Evolutionary conservation across 2,113 vertebrate genomes (phyloP).

Genomic region (Nestor notabilis): DNA sequence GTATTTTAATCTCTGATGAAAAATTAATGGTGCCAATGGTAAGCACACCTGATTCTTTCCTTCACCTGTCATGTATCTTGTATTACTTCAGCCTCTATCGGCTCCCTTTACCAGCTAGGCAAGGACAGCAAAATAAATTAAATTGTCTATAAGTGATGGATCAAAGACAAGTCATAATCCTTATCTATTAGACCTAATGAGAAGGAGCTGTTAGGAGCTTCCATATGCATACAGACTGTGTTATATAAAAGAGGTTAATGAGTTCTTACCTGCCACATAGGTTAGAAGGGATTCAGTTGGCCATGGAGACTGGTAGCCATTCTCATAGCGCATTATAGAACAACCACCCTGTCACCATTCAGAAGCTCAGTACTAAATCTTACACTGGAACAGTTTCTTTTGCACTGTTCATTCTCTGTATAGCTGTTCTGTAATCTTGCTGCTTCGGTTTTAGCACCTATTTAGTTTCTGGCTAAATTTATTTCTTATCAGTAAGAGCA

Average conservation of each 20-base stretch:
- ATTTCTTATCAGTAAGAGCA: background rate
- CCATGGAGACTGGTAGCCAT: background rate
- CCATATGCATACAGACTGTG: background rate
- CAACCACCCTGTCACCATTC: background rate
- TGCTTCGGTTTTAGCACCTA: background rate
- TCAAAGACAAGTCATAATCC: background rate
- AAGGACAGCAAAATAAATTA: background rate
- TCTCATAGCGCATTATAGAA: background rate
- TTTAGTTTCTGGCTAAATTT: background rate
- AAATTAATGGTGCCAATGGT: background rate
- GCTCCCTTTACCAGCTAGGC: background rate
- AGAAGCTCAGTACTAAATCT: background rate
- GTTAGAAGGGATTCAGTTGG: background rate
- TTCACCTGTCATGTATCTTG: background rate
- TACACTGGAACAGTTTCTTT: background rate
- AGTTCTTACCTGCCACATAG: background rate
- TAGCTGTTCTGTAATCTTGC: background rate
- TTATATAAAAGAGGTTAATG: background rate
- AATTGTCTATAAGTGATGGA: background rate
- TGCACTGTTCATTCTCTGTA: background rate
- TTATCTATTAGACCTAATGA: background rate
- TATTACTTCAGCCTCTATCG: background rate
- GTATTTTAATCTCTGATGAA: background rate
- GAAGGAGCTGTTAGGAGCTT: background rate
- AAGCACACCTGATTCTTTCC: background rate